Percentiles rank a stretch among this genome's conserved stretches.
These are phyloP conservation scores for Oreochromis tanganicae DNA, from an alignment of 2,113 vertebrate species.

Conservation along the genomic window DNA sequence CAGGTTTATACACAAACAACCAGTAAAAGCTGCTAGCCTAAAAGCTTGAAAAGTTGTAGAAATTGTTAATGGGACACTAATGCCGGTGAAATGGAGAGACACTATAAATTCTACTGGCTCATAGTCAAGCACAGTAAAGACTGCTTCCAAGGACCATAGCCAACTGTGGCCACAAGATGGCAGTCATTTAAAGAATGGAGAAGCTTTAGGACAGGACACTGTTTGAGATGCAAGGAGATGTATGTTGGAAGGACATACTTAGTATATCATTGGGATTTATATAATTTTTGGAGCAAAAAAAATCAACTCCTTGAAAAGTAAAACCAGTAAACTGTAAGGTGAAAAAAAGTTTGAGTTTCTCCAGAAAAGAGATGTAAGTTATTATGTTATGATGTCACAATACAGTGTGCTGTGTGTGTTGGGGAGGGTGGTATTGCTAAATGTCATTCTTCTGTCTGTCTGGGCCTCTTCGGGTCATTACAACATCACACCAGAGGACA, in stretches of 20 bases:
- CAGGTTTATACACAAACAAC: background rate
- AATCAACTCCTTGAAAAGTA: background rate
- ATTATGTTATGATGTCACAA: background rate
- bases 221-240: background rate
- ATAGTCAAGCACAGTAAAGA: background rate
- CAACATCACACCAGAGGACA: conserved; percentile 34
- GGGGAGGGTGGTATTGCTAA: background rate
- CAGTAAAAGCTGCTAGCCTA: background rate
- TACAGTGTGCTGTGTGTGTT: background rate
- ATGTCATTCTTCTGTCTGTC: conserved; percentile 34
- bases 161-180: background rate
- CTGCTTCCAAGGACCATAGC: background rate
- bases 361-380: background rate
- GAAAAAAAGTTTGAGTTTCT: background rate
- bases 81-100: background rate
- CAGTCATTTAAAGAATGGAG: background rate
- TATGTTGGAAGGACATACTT: background rate
- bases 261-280: background rate
- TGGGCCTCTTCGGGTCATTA: conserved; percentile 24
- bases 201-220: background rate
- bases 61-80: background rate
- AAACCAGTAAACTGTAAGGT: background rate
- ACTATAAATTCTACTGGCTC: background rate
- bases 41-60: background rate
- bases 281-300: background rate